Base-by-base conservation (phyloP, 1,140 invertebrate genomes). In the Triops cancriformis region DNA sequence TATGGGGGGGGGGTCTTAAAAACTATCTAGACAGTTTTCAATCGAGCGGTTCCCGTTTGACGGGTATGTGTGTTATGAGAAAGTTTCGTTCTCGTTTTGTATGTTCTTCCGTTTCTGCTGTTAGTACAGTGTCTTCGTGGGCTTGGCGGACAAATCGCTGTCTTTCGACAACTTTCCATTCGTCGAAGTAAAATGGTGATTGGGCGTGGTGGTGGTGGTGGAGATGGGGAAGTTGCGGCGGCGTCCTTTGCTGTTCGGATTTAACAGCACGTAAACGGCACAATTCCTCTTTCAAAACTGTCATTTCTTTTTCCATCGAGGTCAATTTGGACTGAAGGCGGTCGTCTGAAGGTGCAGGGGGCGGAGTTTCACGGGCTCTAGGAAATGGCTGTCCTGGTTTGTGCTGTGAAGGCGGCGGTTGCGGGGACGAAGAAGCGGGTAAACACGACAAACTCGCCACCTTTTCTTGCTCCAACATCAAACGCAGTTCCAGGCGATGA, bases 91-190 rank as follows among this genome's bases (percentile, higher is more conserved):
- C 51, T 64, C 23, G 31, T 37, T 37, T 37, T 37, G 31, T 37
- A 7, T 37, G 31, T 7, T 37, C 31, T 37, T 37, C 31, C 2
- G 31, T 37, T 37, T 37, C 31, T 37, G 31, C 31, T 37, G 31
- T 37, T 37, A 7, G 31, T 37, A 37, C 2, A 4, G 31, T 37
- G 31, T 37, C 31, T 37, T 37, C 31, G 31, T 37, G 31, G 31
- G 31, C 51, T 64, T 64, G 18, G 14, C 51, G 51, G 51, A 64
- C 14, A n/a, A 64, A 64, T 64, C 51, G 4, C 18, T 0, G 18
- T 64, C 51, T 64, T 64, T 64, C 51, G 51, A 64, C 18, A 64
- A 64, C 51, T 64, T 64, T 64, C 51, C 51, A 64, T 23, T 64
- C 51, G 51, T 64, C 51, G 6, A 64, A 64, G 23, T 64, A 23